phyloP scores from a whole-genome alignment of 2,888 invertebrate species.

The Zaprionus lineosus region DNA sequence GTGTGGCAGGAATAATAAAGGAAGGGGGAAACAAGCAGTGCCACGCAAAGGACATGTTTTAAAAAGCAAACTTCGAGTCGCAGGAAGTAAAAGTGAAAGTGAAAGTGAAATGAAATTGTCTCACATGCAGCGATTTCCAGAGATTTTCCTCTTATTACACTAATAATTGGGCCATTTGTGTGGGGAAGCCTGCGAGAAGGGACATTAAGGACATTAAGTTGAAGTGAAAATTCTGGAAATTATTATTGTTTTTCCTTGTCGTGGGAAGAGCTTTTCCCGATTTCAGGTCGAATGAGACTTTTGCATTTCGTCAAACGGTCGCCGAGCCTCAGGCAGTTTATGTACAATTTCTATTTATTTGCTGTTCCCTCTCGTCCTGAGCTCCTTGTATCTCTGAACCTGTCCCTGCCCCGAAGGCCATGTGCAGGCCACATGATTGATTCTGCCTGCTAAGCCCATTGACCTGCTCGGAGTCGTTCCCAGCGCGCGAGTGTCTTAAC shows the following conservation, averaged over 20 bases:
- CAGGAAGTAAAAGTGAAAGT: too few species aligned
- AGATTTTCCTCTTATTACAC: neutral
- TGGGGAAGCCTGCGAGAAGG: too few species aligned
- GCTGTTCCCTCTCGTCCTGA: conserved; percentile 35
- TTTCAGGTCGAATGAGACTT: conserved; percentile 46
- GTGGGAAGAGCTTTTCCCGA: conserved; percentile 6
- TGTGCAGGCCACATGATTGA: conserved; percentile 43
- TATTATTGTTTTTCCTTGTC: neutral
- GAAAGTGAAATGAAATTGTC: too few species aligned
- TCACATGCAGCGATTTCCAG: neutral
- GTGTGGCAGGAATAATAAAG: too few species aligned
- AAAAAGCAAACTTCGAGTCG: too few species aligned
- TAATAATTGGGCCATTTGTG: conserved; percentile 10
- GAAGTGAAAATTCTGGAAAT: conserved; percentile 28
- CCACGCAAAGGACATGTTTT: too few species aligned
- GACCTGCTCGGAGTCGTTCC: conserved; percentile 38
- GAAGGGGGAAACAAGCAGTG: too few species aligned
- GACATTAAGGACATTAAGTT: too few species aligned
- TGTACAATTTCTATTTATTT: conserved; percentile 56
- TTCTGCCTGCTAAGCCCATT: conserved; percentile 51
- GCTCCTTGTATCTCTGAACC: conserved; percentile 2
- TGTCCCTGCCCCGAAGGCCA: conserved; percentile 46
- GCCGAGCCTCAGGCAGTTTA: conserved; percentile 24
- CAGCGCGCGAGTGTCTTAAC: neutral
- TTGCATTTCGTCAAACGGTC: conserved; percentile 11